Conservation (phyloP, 2,797 vertebrate genomes). For the Margarornis squamiger region DNA sequence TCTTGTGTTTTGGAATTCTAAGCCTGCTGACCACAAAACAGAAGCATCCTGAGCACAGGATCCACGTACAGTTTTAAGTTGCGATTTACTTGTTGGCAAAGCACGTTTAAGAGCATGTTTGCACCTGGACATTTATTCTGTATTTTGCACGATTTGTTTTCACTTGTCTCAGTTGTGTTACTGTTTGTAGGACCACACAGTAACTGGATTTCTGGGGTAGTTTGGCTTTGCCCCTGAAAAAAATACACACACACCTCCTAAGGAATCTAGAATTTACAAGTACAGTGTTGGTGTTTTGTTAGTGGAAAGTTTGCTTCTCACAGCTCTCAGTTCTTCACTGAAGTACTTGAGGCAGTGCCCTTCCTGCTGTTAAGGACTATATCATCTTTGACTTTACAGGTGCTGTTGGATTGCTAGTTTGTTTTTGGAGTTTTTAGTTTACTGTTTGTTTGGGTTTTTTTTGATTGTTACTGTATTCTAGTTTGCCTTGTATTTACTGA, state of each 20-base stretch:
- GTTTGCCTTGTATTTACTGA: neutral
- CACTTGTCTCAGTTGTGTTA: neutral
- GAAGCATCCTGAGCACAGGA: neutral
- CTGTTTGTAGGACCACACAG: neutral
- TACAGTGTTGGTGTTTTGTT: neutral
- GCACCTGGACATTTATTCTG: neutral
- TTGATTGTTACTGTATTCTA: neutral
- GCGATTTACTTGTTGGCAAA: neutral
- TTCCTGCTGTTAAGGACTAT: neutral
- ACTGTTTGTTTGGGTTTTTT: neutral
- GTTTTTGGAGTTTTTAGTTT: accelerated
- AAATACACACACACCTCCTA: neutral
- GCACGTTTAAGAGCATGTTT: neutral
- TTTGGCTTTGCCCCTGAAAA: neutral
- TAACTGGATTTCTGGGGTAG: neutral
- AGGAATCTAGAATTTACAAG: neutral
- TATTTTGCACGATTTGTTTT: neutral
- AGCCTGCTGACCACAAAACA: neutral
- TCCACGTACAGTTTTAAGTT: neutral
- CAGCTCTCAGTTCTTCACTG: neutral
- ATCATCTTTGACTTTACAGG: neutral
- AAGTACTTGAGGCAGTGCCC: neutral
- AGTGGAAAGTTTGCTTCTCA: neutral
- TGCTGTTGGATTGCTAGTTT: neutral
- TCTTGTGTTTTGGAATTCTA: neutral